Percentiles rank a stretch among this genome's conserved stretches.
Evolutionary conservation across 2,888 invertebrate species (phyloP).

Genomic region (Athetis lepigone): DNA sequence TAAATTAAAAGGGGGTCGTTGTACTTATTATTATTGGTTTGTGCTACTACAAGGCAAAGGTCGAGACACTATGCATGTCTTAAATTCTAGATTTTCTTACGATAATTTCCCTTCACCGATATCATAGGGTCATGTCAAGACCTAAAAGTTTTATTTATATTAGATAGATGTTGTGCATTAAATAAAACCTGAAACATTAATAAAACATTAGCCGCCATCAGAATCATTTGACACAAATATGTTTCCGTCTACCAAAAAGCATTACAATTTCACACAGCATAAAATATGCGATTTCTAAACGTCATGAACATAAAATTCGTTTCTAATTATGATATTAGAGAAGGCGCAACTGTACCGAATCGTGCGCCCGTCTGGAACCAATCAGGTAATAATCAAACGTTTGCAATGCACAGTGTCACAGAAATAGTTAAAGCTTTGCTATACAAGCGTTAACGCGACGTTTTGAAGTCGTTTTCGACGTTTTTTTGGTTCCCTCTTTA

Average conservation of each 20-base stretch:
- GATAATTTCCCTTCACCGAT: too few species aligned
- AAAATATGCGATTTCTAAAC: slow-evolving; percentile 50
- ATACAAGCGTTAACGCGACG: too few species aligned
- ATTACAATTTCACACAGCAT: slow-evolving; percentile 30
- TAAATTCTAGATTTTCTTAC: too few species aligned
- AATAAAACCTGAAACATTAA: neutral
- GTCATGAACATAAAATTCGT: slow-evolving; percentile 48
- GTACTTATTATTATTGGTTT: too few species aligned
- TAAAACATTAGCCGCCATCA: neutral
- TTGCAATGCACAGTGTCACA: slow-evolving; percentile 36
- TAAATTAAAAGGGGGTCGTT: too few species aligned
- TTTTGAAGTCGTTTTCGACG: too few species aligned
- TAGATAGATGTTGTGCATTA: too few species aligned
- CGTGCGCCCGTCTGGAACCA: slow-evolving; percentile 63
- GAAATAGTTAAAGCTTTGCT: slow-evolving; percentile 26
- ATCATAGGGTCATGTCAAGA: too few species aligned
- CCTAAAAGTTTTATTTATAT: too few species aligned
- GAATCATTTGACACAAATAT: slow-evolving; percentile 20
- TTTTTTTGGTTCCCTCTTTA: too few species aligned
- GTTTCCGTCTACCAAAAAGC: neutral
- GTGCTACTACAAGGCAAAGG: too few species aligned
- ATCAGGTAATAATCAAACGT: slow-evolving; percentile 55
- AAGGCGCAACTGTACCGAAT: slow-evolving; percentile 56
- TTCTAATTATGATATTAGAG: slow-evolving; percentile 54
- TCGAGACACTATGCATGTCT: too few species aligned